Conservation (phyloP, 2,113 vertebrate species). For the Prunella fulvescens region DNA sequence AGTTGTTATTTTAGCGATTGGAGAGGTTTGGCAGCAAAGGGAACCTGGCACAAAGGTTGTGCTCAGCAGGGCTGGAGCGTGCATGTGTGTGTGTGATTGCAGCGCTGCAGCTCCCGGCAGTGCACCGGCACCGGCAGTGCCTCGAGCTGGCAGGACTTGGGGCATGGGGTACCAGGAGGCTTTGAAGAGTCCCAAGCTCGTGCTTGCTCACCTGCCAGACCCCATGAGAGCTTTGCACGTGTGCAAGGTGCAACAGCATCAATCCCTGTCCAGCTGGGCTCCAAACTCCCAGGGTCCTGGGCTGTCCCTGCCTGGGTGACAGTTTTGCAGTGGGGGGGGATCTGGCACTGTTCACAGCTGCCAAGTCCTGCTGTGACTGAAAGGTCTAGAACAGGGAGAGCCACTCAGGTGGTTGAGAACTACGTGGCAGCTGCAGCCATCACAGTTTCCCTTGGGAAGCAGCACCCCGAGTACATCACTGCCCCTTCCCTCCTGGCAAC, state of each 20-base stretch:
- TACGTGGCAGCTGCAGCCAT: not conserved
- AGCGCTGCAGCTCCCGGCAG: not conserved
- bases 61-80: not conserved
- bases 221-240: not conserved
- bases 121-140: not conserved
- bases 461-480: accelerated
- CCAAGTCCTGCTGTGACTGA: not conserved
- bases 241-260: not conserved
- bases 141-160: not conserved
- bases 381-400: not conserved
- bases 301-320: not conserved
- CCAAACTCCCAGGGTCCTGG: not conserved
- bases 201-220: accelerated
- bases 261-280: not conserved
- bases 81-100: not conserved
- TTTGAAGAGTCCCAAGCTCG: accelerated
- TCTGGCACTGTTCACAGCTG: not conserved
- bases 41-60: slow-evolving; percentile 23
- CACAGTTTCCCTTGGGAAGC: not conserved
- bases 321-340: not conserved
- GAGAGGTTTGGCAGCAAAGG: slow-evolving; percentile 11
- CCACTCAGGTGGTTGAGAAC: accelerated
- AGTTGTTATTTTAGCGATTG: slow-evolving; percentile 6
- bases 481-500: not conserved
- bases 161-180: not conserved